Base-by-base conservation (phyloP, 2,113 vertebrate species). In the Dicaeum eximium region DNA sequence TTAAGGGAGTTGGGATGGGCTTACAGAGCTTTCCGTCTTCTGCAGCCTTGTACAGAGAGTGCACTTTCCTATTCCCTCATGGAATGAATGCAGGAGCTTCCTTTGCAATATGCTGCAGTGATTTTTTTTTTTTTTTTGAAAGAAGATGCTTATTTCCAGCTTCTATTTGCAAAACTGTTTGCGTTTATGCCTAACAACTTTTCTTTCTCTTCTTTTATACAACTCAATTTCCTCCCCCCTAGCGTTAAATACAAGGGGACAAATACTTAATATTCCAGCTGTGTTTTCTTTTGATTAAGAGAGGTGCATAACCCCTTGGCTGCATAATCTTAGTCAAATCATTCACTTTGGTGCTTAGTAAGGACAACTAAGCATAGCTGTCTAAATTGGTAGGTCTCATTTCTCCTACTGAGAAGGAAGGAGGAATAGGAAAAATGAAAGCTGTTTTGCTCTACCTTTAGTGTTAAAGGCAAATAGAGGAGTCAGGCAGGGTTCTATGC, bases 1-100 rank as follows among this genome's bases (percentile, higher is more conserved):
- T 99, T 98, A 98, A 98, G 98, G 98, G 98, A 98, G 98, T 96
- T 95, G 98, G 98, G 98, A 96, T 97, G 96, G 97, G 95, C 95
- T 98, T 97, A 97, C 97, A 97, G 94, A 98, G 96, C 96, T 92
- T 89, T 90, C 84, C 14, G 78, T 97, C 93, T 94, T 83, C 92
- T 94, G 96, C 95, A 97, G 97, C 93, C 94, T 96, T 93, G 95
- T 96, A 94, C 66, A 44, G 87, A 88, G 79, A 71, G 70, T 94
- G 96, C 96, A 83, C 95, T 97, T 97, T 84, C 95, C 82, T 93
- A 53, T 86, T 93, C 95, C 96, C 96, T 47, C 33, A 16, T 84
- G 95, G 93, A 96, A 91, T 66, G 90, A 88, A 86, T 92, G 27
- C 66, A 57, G 86, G 91, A 81, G 92, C 93, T 95, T 91, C 91